Conservation (phyloP, 2,888 invertebrate genomes). For the Steinernema hermaphroditum region DNA sequence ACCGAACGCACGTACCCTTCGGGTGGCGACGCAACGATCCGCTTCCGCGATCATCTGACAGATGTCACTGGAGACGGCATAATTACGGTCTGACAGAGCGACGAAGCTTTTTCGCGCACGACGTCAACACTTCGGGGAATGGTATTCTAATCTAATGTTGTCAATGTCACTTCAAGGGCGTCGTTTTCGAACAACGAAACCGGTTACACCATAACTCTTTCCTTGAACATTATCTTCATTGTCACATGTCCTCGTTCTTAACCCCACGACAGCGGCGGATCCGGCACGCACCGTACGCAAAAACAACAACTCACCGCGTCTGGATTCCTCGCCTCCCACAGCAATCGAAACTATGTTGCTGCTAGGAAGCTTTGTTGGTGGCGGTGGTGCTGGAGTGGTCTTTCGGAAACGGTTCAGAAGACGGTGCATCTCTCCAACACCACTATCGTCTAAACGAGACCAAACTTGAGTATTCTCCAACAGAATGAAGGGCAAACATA, state of each 20-base stretch:
- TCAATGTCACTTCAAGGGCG: slow-evolving; percentile 30
- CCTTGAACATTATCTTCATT: slow-evolving; percentile 26
- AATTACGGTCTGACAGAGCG: slow-evolving; percentile 13
- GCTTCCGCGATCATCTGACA: background rate
- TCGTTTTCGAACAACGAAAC: slow-evolving; percentile 21
- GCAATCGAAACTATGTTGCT: slow-evolving; percentile 12
- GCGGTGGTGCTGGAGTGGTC: background rate
- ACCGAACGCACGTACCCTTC: background rate
- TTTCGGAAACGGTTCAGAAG: slow-evolving; percentile 9
- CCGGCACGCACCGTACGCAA: background rate
- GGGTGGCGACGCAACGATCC: slow-evolving; percentile 3
- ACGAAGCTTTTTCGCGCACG: slow-evolving; percentile 21
- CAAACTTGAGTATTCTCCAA: background rate
- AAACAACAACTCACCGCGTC: slow-evolving; percentile 9
- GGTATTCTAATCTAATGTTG: slow-evolving; percentile 23
- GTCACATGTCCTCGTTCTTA: slow-evolving; percentile 13
- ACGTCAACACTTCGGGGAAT: slow-evolving; percentile 13
- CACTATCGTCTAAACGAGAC: slow-evolving; percentile 3
- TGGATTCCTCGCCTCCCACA: background rate
- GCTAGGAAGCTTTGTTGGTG: background rate
- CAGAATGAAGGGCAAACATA: background rate
- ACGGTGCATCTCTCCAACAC: slow-evolving; percentile 10
- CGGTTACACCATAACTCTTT: slow-evolving; percentile 28
- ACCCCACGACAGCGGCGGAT: background rate
- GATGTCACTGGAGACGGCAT: background rate